Evolutionary conservation across 2,113 vertebrate genomes (phyloP).

Genomic region (Panurus biarmicus): DNA sequence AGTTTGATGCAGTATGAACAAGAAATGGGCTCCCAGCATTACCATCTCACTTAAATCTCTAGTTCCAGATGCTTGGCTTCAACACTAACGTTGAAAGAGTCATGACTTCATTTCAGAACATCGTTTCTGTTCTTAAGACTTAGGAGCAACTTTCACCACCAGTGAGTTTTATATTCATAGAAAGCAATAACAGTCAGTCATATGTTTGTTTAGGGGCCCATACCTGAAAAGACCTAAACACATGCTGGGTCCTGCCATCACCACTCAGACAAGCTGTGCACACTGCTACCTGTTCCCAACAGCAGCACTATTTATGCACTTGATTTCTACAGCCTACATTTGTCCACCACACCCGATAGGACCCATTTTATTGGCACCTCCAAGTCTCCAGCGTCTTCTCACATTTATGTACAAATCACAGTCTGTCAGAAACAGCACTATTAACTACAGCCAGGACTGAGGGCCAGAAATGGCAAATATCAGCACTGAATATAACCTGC

Average conservation of each 20-base stretch:
- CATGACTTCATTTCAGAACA: constrained; percentile 19
- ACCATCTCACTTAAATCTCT: neutral
- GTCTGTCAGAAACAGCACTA: neutral
- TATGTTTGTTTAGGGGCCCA: neutral
- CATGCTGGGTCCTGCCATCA: neutral
- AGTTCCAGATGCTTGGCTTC: constrained; percentile 14
- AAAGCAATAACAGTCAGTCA: neutral
- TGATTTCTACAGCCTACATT: neutral
- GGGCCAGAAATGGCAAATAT: neutral
- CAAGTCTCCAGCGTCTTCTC: neutral
- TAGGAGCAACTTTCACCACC: neutral
- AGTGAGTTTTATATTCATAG: neutral
- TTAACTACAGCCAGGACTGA: neutral
- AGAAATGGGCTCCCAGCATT: neutral
- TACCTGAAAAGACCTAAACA: neutral
- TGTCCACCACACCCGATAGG: neutral
- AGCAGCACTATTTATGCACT: neutral
- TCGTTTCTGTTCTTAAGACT: neutral
- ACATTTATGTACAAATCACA: neutral
- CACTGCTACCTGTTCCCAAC: neutral
- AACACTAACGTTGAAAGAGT: neutral
- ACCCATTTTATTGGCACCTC: neutral
- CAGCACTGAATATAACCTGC: neutral
- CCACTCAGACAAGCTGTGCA: neutral
- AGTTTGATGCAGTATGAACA: neutral